Evolutionary conservation across 2,797 vertebrate genomes (phyloP).

Genomic region (Myotis findleyi): DNA sequence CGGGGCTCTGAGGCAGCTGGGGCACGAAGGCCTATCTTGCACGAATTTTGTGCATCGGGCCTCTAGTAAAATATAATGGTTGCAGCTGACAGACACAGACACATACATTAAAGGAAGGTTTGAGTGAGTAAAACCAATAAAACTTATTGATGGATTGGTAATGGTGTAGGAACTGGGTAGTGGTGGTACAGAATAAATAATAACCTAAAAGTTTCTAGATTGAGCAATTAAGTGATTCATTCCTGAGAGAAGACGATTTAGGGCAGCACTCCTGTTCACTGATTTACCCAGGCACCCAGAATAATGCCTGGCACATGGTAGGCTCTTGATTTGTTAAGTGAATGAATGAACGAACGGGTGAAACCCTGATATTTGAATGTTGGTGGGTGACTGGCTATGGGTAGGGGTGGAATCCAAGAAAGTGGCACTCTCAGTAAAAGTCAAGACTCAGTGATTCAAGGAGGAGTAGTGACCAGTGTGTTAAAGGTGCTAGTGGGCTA

Average conservation of each 20-base stretch:
- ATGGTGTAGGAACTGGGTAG: background rate
- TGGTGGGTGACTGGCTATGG: background rate
- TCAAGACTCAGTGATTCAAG: background rate
- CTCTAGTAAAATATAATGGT: background rate
- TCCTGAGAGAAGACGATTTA: background rate
- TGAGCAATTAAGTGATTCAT: background rate
- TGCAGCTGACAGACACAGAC: background rate
- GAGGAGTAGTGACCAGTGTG: background rate
- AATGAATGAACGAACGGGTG: background rate
- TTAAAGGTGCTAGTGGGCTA: background rate
- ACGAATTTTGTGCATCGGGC: no score
- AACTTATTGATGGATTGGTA: background rate
- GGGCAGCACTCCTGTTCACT: background rate
- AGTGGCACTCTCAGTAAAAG: background rate
- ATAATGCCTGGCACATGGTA: background rate
- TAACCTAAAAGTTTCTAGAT: background rate
- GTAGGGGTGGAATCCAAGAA: background rate
- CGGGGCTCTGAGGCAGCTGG: no score
- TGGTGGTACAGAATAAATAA: background rate
- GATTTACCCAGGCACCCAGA: background rate
- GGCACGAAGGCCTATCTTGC: no score
- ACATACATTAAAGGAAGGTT: background rate
- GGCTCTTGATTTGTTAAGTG: constrained; percentile 11
- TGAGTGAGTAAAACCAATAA: background rate
- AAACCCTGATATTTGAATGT: background rate